Percentiles rank a stretch among this genome's conserved stretches.
Conservation (phyloP, 2,888 invertebrate genomes). For the Rotaria magnacalcarata region DNA sequence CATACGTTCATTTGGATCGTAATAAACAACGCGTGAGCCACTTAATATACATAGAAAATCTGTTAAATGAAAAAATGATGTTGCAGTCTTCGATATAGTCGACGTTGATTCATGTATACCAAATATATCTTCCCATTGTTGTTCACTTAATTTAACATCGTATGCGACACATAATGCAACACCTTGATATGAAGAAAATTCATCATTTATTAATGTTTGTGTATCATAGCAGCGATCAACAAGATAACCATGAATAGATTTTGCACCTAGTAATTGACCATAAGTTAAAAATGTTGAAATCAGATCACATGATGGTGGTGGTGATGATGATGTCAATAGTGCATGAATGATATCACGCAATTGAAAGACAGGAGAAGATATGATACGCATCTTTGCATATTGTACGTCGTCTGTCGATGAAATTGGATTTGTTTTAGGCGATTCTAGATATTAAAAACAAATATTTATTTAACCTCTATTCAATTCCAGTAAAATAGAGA, state of each 20-base stretch:
- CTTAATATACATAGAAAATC: slow-evolving; percentile 46
- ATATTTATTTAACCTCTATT: background rate
- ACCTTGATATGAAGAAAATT: slow-evolving; percentile 33
- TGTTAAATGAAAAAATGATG: background rate
- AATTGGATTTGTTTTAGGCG: background rate
- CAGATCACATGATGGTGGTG: background rate
- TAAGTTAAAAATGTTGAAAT: slow-evolving; percentile 5
- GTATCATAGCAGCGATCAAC: slow-evolving; percentile 19
- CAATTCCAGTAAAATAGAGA: background rate
- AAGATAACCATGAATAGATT: slow-evolving; percentile 16
- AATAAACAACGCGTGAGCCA: slow-evolving; percentile 44
- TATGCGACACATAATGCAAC: slow-evolving; percentile 42
- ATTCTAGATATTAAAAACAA: slow-evolving; percentile 1
- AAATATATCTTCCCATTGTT: slow-evolving; percentile 46
- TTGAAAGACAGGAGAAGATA: background rate
- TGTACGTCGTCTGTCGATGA: background rate
- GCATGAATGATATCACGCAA: slow-evolving; percentile 26
- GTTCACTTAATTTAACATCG: slow-evolving; percentile 43
- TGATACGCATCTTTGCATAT: slow-evolving; percentile 34
- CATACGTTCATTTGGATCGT: slow-evolving; percentile 45
- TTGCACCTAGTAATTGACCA: slow-evolving; percentile 11
- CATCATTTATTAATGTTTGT: slow-evolving; percentile 11
- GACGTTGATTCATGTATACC: slow-evolving; percentile 40
- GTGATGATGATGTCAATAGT: background rate
- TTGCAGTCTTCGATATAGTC: background rate